phyloP scores from a whole-genome alignment of 2,797 vertebrate genomes.

The Pachyuromys duprasi region DNA sequence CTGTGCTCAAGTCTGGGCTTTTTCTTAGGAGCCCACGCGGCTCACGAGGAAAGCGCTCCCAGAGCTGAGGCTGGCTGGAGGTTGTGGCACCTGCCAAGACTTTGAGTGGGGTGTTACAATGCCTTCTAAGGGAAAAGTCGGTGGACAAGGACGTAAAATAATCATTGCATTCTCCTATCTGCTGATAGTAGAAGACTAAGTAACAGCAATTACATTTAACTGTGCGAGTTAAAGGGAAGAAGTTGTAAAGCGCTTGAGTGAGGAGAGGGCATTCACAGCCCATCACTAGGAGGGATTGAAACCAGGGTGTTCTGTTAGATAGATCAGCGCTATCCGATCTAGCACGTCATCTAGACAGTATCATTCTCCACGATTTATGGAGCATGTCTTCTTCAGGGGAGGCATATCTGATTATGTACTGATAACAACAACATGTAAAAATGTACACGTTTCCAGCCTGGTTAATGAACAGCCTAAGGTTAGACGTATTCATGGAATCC shows the following conservation, averaged over 20 bases:
- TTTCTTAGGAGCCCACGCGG: conserved; percentile 47
- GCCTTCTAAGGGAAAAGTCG: conserved; percentile 57
- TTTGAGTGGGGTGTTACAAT: conserved; percentile 50
- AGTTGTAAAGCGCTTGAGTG: conserved; percentile 2
- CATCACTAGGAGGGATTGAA: conserved; percentile 73
- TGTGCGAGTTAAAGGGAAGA: conserved; percentile 39
- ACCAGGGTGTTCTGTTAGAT: conserved; percentile 33
- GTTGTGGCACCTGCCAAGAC: conserved; percentile 84
- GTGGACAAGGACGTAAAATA: neutral
- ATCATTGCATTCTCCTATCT: conserved; percentile 24
- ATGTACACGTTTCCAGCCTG: conserved; percentile 54
- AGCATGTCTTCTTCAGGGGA: neutral
- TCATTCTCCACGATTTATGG: conserved; percentile 15
- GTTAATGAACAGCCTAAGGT: conserved; percentile 74
- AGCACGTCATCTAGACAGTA: neutral
- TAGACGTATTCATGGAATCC: conserved; percentile 43
- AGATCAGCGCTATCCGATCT: neutral
- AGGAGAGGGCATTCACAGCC: conserved; percentile 66
- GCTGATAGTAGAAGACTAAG: neutral
- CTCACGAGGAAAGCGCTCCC: neutral
- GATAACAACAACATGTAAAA: neutral
- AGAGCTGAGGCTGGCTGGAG: conserved; percentile 7
- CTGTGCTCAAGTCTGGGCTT: neutral
- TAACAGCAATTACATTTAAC: neutral
- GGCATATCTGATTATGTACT: neutral